Conservation (phyloP, 2,888 invertebrate genomes). For the Podabrus alpinus region DNA sequence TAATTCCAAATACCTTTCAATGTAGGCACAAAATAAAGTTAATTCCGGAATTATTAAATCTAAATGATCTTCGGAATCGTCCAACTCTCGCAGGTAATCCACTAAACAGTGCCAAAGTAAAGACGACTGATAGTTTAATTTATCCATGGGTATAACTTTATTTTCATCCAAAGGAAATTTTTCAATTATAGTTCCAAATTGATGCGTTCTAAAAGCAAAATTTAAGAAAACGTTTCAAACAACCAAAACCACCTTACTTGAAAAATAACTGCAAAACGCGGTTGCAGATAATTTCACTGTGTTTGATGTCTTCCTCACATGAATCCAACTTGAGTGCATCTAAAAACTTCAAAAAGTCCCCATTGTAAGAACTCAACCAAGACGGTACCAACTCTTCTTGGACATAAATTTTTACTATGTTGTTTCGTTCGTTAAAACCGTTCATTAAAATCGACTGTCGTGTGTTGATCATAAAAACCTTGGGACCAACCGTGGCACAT, state of each 20-base stretch:
- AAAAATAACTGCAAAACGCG: slow-evolving; percentile 22
- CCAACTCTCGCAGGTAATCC: slow-evolving; percentile 53
- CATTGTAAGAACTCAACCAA: slow-evolving; percentile 69
- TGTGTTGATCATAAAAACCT: slow-evolving; percentile 61
- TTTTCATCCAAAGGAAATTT: slow-evolving; percentile 56
- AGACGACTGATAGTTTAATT: slow-evolving; percentile 60
- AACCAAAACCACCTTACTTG: slow-evolving; percentile 51
- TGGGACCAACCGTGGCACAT: slow-evolving; percentile 60
- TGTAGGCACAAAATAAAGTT: slow-evolving; percentile 72
- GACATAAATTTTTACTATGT: slow-evolving; percentile 53
- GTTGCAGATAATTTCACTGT: slow-evolving; percentile 19
- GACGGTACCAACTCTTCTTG: slow-evolving; percentile 64
- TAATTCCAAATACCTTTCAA: slow-evolving; percentile 61
- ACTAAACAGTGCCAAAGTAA: slow-evolving; percentile 69
- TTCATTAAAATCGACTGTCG: slow-evolving; percentile 58
- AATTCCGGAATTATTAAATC: slow-evolving; percentile 74
- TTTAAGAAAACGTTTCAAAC: neutral
- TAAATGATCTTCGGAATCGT: slow-evolving; percentile 49
- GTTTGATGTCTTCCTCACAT: slow-evolving; percentile 21
- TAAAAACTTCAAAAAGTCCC: slow-evolving; percentile 14
- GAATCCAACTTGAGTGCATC: slow-evolving; percentile 25
- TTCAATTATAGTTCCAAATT: slow-evolving; percentile 52
- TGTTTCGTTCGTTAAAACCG: slow-evolving; percentile 60
- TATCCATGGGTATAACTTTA: slow-evolving; percentile 59
- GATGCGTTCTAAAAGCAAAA: slow-evolving; percentile 28